A percentile compares a stretch with the other conserved stretches of the same genome.
Conservation (phyloP, 1,140 invertebrate genomes). For the Galendromus occidentalis region DNA sequence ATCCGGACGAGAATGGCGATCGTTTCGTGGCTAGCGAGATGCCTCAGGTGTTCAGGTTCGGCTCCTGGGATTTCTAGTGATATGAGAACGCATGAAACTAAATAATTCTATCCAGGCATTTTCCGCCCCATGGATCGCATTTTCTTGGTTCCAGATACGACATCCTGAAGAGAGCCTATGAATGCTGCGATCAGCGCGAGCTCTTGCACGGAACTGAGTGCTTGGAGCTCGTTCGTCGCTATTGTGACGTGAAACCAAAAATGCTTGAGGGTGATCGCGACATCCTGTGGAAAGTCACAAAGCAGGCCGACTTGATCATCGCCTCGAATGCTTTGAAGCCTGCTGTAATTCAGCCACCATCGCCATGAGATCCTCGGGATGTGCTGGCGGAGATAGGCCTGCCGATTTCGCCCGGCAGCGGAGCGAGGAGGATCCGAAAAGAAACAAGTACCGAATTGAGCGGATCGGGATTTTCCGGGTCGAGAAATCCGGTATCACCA, state of each 20-base stretch:
- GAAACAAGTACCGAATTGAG: too few relatives aligned
- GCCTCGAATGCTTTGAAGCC: too few relatives aligned
- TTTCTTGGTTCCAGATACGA: not conserved
- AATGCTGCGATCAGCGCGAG: not conserved
- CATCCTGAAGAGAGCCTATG: not conserved
- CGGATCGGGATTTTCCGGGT: too few relatives aligned
- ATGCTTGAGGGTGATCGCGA: not conserved
- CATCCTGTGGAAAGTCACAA: not conserved
- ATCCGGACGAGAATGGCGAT: not conserved
- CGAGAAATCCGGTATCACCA: too few relatives aligned
- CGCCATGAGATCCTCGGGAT: too few relatives aligned
- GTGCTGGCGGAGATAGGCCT: too few relatives aligned
- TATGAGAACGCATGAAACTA: not conserved
- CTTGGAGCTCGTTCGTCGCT: not conserved
- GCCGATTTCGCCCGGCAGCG: too few relatives aligned
- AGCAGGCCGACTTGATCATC: not conserved
- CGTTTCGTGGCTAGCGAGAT: not conserved
- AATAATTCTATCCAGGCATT: not conserved
- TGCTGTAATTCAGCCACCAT: too few relatives aligned
- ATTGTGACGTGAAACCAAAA: not conserved
- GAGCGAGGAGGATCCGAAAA: too few relatives aligned
- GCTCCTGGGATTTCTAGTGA: not conserved
- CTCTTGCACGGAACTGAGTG: slow-evolving; percentile 2
- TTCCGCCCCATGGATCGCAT: not conserved
- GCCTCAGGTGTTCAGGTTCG: not conserved